phyloP scores from a whole-genome alignment of 2,797 vertebrate genomes.

The Garrulus glandarius region DNA sequence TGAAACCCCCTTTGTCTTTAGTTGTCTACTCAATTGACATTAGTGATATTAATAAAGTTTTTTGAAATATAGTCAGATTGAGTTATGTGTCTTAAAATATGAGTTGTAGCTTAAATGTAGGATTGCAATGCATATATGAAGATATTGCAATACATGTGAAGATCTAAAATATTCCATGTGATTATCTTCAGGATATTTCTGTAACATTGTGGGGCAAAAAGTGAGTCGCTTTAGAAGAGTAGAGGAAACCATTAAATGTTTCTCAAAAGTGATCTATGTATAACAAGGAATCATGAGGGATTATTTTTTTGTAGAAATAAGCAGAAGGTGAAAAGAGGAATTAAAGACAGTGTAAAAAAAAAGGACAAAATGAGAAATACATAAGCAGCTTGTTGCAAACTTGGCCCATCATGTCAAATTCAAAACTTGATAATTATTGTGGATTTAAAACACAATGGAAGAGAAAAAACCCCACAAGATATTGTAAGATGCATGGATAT shows the following conservation, averaged over 20 bases:
- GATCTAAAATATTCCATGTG: not conserved
- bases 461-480: not conserved
- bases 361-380: not conserved
- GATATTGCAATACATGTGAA: not conserved
- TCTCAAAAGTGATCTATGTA: not conserved
- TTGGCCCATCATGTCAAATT: not conserved
- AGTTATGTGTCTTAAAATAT: not conserved
- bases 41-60: not conserved
- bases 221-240: not conserved
- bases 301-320: not conserved
- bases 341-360: not conserved
- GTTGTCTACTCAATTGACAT: not conserved
- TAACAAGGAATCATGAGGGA: not conserved
- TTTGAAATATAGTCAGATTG: not conserved
- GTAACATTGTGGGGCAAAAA: not conserved
- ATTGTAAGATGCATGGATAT: not conserved
- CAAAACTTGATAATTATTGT: not conserved
- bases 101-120: not conserved
- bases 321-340: not conserved
- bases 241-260: not conserved
- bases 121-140: not conserved
- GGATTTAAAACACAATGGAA: not conserved
- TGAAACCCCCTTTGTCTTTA: not conserved
- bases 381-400: not conserved
- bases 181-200: not conserved